Base-by-base conservation (phyloP, 1,140 invertebrate genomes). In the Argopecten irradians region DNA sequence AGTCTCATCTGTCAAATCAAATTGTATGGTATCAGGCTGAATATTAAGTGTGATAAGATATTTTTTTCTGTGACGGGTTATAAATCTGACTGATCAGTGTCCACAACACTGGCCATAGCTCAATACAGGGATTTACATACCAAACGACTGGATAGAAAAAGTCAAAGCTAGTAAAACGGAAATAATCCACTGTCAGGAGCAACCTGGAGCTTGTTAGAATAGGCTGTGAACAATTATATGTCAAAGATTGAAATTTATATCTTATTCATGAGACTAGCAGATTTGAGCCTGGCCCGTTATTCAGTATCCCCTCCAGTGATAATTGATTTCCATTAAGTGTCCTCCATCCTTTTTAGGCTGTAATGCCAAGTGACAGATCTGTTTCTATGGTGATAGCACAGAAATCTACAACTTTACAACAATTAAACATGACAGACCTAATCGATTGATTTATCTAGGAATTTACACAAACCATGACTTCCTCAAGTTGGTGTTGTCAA, bases 331-430 rank as follows among this genome's bases (percentile, higher is more conserved):
- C n/a, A 71, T 8, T 55, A 55, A 19, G 8, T 55, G 43, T 55
- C 43, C 43, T 55, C 43, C 22, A 28, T 71, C n/a, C 55, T 71
- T 71, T 71, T 71, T 71, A 71, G 22, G 22, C 22, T 28, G 22
- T 71, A 71, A 71, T 71, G 14, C 43, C 13, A 13, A 8, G 36
- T 39, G 36, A 39, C 36, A 39, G 36, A 39, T 39, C 36, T 39
- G 55, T 71, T 71, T 71, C 55, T 71, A 71, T 71, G 55, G 55
- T 71, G 55, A 71, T 71, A 8, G n/a, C 55, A 71, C 55, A 28
- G 55, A 28, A 71, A 28, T 71, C 8, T 71, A 71, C 5, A 71
- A 71, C 55, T 71, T 71, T 71, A 71, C 28, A 71, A 71, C 55
- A 71, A 71, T 71, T n/a, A 71, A 28, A 28, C 19, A 71, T 71